These are phyloP conservation scores for Bembecia ichneumoniformis DNA, from an alignment of 2,888 invertebrate genomes.

Conservation along the genomic window DNA sequence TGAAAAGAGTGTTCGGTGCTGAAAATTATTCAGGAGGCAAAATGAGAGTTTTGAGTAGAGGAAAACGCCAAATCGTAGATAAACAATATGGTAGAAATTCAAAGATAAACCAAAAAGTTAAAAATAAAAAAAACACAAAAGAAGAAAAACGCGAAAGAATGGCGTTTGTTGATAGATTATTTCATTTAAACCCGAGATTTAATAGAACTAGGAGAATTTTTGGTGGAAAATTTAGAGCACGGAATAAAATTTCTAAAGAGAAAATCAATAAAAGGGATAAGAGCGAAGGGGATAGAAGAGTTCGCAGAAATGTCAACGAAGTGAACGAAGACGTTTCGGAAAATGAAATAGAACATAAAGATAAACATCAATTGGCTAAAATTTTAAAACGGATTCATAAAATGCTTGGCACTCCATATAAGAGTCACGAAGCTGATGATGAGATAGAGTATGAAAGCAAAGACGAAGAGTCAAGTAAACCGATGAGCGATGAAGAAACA, in stretches of 20 bases:
- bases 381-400: slow-evolving; percentile 37
- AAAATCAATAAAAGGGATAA: background rate
- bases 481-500: slow-evolving; percentile 8
- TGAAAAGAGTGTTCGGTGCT: background rate
- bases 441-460: slow-evolving; percentile 15
- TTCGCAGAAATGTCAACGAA: slow-evolving; percentile 1
- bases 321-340: slow-evolving; percentile 14
- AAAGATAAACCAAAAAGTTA: background rate
- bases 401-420: slow-evolving; percentile 26
- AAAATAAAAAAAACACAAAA: background rate
- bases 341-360: slow-evolving; percentile 32
- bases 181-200: background rate
- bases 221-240: background rate
- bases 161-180: background rate
- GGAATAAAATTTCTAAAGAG: background rate
- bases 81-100: background rate
- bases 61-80: background rate
- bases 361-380: slow-evolving; percentile 30
- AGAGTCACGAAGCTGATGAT: slow-evolving; percentile 15
- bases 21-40: background rate
- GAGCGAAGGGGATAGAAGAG: background rate
- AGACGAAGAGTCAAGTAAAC: slow-evolving; percentile 13
- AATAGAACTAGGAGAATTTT: background rate
- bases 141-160: background rate
- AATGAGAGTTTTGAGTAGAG: background rate